phyloP scores from a whole-genome alignment of 2,797 vertebrate species.

The Labeo calbasu region DNA sequence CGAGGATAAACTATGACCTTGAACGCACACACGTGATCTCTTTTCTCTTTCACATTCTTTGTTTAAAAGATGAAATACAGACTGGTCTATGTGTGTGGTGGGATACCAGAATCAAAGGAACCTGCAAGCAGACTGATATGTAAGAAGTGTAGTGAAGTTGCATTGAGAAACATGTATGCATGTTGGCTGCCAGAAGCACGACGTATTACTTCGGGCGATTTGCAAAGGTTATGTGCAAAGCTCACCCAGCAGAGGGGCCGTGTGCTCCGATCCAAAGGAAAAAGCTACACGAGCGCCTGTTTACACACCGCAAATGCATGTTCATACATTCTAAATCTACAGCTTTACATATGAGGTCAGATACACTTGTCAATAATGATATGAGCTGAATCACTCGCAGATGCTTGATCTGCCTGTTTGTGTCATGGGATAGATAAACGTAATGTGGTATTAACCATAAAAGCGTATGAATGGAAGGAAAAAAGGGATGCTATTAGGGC shows the following conservation, averaged over 20 bases:
- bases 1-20: conserved; percentile 38
- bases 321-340: conserved; percentile 46
- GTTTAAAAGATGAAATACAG: conserved; percentile 39
- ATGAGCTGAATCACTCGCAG: conserved; percentile 38
- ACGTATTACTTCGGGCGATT: conserved; percentile 59
- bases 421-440: conserved; percentile 5
- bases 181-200: conserved; percentile 60
- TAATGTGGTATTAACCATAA: conserved; percentile 18
- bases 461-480: not conserved
- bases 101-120: conserved; percentile 38
- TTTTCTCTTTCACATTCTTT: conserved; percentile 49
- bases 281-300: conserved; percentile 19
- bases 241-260: conserved; percentile 39
- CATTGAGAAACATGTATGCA: conserved; percentile 70
- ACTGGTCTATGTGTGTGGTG: conserved; percentile 42
- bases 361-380: conserved; percentile 27
- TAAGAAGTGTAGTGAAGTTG: conserved; percentile 44
- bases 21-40: conserved; percentile 3
- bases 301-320: conserved; percentile 46
- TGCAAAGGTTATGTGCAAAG: conserved; percentile 53
- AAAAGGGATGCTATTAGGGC: not conserved
- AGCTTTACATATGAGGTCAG: conserved; percentile 43
- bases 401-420: conserved; percentile 8
- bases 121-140: conserved; percentile 42
- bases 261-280: conserved; percentile 32